Conservation (phyloP, 2,797 vertebrate species). For the Amblyraja radiata region DNA sequence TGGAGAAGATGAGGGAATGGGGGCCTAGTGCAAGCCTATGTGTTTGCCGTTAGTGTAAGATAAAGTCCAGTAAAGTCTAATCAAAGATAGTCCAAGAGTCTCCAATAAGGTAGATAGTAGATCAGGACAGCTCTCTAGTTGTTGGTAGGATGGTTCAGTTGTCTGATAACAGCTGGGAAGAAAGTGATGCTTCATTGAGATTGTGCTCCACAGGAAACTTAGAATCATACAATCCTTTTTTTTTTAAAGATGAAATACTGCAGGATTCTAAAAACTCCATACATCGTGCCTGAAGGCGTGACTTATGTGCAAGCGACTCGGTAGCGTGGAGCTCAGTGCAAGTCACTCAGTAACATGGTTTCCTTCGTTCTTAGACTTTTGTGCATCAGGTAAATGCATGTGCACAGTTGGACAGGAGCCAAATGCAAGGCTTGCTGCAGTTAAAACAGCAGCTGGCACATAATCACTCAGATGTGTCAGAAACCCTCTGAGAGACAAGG, state of each 20-base stretch:
- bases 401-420: not conserved
- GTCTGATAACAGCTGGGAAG: no score
- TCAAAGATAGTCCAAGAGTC: no score
- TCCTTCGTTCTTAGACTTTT: not conserved
- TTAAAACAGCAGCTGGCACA: constrained; percentile 29
- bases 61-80: no score
- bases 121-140: no score
- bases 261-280: not conserved
- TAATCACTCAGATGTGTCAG: constrained; percentile 28
- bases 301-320: not conserved
- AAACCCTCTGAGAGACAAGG: not conserved
- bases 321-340: not conserved
- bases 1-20: no score
- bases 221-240: not conserved
- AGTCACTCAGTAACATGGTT: not conserved
- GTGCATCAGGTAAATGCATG: not conserved
- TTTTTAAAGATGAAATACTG: not conserved
- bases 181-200: no score
- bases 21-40: no score
- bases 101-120: no score
- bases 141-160: no score
- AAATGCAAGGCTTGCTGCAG: not conserved
- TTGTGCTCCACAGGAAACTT: no score
- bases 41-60: no score
- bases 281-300: not conserved